A percentile compares a stretch with the other conserved stretches of the same genome.
Evolutionary conservation across 2,113 vertebrate species (phyloP).

Genomic region (Astur gentilis): DNA sequence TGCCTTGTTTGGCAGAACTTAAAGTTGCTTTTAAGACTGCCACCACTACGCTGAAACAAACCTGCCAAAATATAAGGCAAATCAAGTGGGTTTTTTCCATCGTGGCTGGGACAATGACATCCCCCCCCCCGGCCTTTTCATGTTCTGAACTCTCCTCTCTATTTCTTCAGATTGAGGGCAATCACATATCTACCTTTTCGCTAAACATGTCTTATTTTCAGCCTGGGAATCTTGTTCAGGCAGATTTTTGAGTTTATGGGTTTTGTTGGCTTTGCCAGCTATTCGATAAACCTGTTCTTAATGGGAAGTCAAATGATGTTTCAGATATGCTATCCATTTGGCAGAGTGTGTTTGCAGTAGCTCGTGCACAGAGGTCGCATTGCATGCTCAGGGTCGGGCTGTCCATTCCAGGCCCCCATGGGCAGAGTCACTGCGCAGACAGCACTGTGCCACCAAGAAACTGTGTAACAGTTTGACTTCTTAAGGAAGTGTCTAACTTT

Average conservation of each 20-base stretch:
- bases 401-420: neutral
- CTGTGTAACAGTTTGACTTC: neutral
- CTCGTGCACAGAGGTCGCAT: neutral
- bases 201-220: neutral
- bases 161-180: neutral
- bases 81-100: neutral
- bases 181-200: neutral
- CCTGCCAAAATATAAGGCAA: neutral
- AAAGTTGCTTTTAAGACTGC: neutral
- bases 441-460: neutral
- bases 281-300: neutral
- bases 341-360: neutral
- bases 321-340: neutral
- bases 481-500: neutral
- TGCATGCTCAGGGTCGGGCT: fast-evolving
- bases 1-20: neutral
- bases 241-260: neutral
- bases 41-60: neutral
- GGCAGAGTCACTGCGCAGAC: too few species aligned
- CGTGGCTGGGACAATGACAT: neutral
- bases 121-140: neutral
- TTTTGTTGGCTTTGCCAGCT: neutral
- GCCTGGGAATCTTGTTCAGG: neutral
- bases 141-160: neutral
- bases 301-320: neutral